Base-by-base conservation (phyloP, 2,888 invertebrate species). In the Dolichopus griseipennis region DNA sequence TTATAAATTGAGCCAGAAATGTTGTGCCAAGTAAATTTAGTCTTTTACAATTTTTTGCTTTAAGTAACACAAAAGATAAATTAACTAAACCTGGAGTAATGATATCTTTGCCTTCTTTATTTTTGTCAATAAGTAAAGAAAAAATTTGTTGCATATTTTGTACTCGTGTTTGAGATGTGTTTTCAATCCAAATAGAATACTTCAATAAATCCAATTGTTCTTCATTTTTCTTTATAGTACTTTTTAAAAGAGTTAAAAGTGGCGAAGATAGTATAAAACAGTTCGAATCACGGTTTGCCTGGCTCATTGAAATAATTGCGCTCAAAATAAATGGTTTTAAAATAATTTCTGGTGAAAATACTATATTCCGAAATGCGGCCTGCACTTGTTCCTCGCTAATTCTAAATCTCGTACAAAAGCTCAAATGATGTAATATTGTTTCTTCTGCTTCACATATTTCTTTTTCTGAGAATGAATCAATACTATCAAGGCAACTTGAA, bases 321-420 rank as follows among this genome's bases (percentile, higher is more conserved):
- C 86, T 84, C n/a, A 88, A 77, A 71, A 87, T 83, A 75, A 89
- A 89, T 0, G 88, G 86, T 72, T 87, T 85, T 37, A 89, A 76
- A 64, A 87, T 77, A 67, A 84, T 83, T 75, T 88, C 86, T 0
- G 88, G 87, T 68, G 83, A 82, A 68, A 83, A 82, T 1, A 80
- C 75, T 33, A 86, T 79, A 72, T 79, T 84, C 70, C 76, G 73
- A 0, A 80, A 66, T 67, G 77, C 75, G 43, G 75, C 71, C n/a
- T 72, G 73, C 67, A 81, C 70, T 70, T 80, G 79, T 41, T 75
- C 73, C 71, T 81, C 81, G 65, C 70, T 79, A 0, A 81, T 73
- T 68, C 78, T 76, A 69, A 77, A 78, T 73, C 80, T 79, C 8
- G 81, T 80, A 68, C 79, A 80, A 69, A 79, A 80, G 70, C 76